phyloP scores from a whole-genome alignment of 2,888 invertebrate species.

The Synanthedon andrenaeformis region DNA sequence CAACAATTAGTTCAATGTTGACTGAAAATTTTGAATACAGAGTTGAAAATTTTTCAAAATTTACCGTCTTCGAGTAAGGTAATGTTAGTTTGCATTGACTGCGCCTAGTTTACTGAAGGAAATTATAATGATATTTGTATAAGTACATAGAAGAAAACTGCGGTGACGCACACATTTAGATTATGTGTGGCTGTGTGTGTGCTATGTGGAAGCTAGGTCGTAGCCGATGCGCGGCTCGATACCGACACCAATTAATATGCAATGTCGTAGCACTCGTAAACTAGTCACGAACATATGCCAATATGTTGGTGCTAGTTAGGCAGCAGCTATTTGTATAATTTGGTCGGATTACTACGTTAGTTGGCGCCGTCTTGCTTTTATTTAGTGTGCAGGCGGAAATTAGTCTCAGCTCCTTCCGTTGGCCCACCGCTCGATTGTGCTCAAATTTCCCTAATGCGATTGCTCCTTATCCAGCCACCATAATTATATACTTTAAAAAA shows the following conservation, averaged over 20 bases:
- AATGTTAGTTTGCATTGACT: too few species aligned
- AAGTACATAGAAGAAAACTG: not conserved
- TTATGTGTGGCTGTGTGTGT: not conserved
- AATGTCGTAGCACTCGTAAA: slow-evolving; percentile 65
- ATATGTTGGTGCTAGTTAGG: slow-evolving; percentile 60
- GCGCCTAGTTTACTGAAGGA: too few species aligned
- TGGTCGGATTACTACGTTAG: slow-evolving; percentile 40
- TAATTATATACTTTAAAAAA: too few species aligned
- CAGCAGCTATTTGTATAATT: slow-evolving; percentile 61
- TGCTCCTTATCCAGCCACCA: too few species aligned
- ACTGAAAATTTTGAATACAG: too few species aligned
- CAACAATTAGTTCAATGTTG: too few species aligned
- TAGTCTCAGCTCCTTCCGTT: not conserved
- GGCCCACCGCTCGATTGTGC: slow-evolving; percentile 4
- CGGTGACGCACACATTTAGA: not conserved
- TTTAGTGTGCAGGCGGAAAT: slow-evolving; percentile 11
- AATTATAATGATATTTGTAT: too few species aligned
- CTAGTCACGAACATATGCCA: slow-evolving; percentile 69
- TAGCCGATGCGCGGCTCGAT: slow-evolving; percentile 55
- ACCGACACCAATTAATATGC: slow-evolving; percentile 68
- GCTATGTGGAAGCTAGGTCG: slow-evolving; percentile 41
- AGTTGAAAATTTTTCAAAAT: too few species aligned
- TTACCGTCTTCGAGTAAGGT: too few species aligned
- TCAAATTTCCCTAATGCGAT: too few species aligned
- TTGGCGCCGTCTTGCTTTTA: slow-evolving; percentile 16